These are phyloP conservation scores for Celastrina argiolus DNA, from an alignment of 2,888 invertebrate species.

Conservation along the genomic window DNA sequence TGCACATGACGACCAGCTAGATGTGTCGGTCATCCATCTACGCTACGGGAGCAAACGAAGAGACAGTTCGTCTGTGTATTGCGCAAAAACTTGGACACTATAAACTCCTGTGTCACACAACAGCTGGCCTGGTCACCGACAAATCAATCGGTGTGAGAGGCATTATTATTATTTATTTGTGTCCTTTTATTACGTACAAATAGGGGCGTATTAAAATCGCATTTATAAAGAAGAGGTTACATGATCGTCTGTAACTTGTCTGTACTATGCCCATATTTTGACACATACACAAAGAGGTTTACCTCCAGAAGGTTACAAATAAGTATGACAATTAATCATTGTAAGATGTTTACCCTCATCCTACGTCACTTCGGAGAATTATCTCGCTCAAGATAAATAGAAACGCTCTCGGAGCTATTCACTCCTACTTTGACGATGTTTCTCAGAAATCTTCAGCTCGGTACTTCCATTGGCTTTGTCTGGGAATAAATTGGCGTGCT, in stretches of 20 bases:
- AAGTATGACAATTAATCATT: constrained; percentile 74
- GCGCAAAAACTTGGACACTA: too few species aligned
- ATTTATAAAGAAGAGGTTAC: neutral
- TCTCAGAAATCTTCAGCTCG: constrained; percentile 42
- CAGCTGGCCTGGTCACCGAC: too few species aligned
- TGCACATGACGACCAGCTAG: too few species aligned
- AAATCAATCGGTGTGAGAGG: too few species aligned
- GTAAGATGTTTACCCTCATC: constrained; percentile 74
- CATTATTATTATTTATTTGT: too few species aligned
- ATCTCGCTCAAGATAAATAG: constrained; percentile 69
- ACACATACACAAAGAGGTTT: constrained; percentile 13
- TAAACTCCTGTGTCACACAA: too few species aligned
- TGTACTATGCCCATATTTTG: constrained; percentile 6
- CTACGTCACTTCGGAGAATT: constrained; percentile 65
- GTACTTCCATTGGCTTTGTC: constrained; percentile 17
- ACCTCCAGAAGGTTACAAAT: constrained; percentile 44
- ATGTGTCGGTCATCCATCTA: too few species aligned
- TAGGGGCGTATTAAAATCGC: neutral
- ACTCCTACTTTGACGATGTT: constrained; percentile 45
- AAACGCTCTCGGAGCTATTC: constrained; percentile 50
- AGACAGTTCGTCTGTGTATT: too few species aligned
- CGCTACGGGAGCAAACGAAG: too few species aligned
- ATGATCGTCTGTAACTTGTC: neutral
- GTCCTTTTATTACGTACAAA: neutral
- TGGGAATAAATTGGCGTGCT: constrained; percentile 19